Conservation (phyloP, 30 jellyfish, hydroid and myxozoan genomes). For the Aurelia aurita region DNA sequence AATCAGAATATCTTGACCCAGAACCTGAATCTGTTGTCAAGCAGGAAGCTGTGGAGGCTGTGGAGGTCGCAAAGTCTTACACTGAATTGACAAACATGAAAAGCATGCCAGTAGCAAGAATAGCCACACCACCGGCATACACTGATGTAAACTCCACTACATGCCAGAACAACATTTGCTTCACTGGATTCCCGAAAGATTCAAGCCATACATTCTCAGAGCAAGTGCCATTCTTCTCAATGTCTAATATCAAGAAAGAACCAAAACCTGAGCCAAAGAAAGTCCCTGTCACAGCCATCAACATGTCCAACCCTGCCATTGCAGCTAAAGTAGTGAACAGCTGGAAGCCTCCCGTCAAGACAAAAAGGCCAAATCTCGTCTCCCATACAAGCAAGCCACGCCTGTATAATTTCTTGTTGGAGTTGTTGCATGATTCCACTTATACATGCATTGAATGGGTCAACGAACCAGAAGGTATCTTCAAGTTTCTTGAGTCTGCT, state of each 20-base stretch:
- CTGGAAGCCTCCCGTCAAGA: constrained; percentile 34
- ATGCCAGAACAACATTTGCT: not conserved
- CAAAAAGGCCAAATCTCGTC: constrained; percentile 18
- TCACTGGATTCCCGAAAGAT: not conserved
- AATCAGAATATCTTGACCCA: not conserved
- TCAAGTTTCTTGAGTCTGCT: constrained; percentile 85
- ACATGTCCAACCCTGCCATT: not conserved
- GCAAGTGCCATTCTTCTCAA: not conserved
- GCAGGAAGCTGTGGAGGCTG: not conserved
- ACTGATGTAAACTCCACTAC: not conserved
- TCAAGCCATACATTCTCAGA: not conserved
- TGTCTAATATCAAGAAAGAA: not conserved
- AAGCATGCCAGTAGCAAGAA: not conserved
- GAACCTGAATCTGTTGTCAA: not conserved
- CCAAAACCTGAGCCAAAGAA: not conserved
- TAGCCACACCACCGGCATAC: not conserved
- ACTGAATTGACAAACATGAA: not conserved
- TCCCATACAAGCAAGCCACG: constrained; percentile 80
- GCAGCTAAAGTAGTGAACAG: constrained; percentile 3
- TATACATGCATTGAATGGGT: constrained; percentile 91
- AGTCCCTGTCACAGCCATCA: not conserved
- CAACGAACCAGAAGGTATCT: constrained; percentile 71
- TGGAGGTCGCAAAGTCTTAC: not conserved
- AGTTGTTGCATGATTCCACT: constrained; percentile 69
- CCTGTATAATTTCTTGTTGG: constrained; percentile 74